These are phyloP conservation scores for Elaphurus davidianus DNA, from an alignment of 2,113 vertebrate species.

Conservation along the genomic window DNA sequence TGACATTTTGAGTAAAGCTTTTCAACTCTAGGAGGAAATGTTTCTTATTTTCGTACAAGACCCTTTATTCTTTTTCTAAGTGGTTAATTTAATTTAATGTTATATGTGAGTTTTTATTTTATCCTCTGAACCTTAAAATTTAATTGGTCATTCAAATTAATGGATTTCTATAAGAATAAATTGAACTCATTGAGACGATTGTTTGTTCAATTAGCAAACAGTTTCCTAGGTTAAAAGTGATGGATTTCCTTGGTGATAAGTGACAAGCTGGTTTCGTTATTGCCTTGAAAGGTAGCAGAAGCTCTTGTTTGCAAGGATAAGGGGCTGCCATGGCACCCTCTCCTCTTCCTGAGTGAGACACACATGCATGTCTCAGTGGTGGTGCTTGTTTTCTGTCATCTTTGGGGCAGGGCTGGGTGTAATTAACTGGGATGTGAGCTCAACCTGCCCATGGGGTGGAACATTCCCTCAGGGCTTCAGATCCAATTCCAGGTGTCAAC, in stretches of 20 bases:
- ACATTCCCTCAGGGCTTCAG: background rate
- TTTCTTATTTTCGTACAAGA: background rate
- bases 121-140: background rate
- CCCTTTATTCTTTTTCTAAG: background rate
- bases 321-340: background rate
- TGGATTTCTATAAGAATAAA: background rate
- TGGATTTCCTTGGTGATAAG: background rate
- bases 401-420: background rate
- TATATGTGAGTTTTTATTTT: background rate
- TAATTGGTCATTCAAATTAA: background rate
- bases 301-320: background rate
- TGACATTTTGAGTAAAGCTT: background rate
- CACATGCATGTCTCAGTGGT: too few relatives aligned
- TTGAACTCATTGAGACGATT: background rate
- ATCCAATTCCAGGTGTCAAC: background rate
- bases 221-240: background rate
- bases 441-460: background rate
- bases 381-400: background rate
- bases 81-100: conserved; percentile 5
- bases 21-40: background rate
- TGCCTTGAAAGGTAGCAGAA: background rate
- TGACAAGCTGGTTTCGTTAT: background rate
- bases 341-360: background rate
- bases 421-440: background rate
- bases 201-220: background rate